These are phyloP conservation scores for Alfaro cultratus DNA, from an alignment of 2,797 vertebrate species.

Conservation along the genomic window DNA sequence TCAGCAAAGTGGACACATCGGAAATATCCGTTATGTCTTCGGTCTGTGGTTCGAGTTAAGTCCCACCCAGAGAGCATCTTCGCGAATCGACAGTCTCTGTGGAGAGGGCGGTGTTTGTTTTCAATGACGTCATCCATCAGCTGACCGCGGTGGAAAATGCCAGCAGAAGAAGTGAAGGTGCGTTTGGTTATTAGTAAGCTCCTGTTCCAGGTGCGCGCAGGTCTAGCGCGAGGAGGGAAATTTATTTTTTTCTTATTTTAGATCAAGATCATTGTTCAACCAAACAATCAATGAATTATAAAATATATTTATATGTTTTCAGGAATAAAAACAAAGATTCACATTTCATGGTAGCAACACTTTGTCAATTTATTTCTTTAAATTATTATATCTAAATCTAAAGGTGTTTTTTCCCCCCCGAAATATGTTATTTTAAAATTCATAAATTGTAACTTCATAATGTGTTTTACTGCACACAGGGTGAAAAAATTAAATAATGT, in stretches of 20 bases:
- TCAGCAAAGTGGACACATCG: not conserved
- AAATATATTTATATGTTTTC: not conserved
- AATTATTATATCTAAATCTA: not conserved
- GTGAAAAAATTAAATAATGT: too few species aligned
- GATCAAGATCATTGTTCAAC: not conserved
- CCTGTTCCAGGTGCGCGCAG: not conserved
- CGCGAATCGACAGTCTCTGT: not conserved
- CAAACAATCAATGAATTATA: not conserved
- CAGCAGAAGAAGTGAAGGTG: conserved; percentile 25
- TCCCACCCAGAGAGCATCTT: conserved; percentile 37
- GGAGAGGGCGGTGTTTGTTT: conserved; percentile 56
- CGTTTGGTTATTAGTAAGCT: conserved; percentile 11
- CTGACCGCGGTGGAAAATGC: conserved; percentile 60
- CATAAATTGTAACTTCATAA: not conserved
- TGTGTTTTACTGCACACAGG: not conserved
- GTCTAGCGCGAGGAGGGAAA: too few species aligned
- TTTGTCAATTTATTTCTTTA: too few species aligned
- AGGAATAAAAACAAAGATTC: not conserved
- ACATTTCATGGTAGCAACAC: not conserved
- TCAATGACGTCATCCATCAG: conserved; percentile 63
- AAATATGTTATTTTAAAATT: not conserved
- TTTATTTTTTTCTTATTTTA: not conserved
- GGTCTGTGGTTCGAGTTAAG: not conserved
- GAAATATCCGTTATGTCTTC: not conserved
- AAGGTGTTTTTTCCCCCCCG: not conserved